These are phyloP conservation scores for Helobdella robusta DNA, from an alignment of 2,888 invertebrate species.

Conservation along the genomic window DNA sequence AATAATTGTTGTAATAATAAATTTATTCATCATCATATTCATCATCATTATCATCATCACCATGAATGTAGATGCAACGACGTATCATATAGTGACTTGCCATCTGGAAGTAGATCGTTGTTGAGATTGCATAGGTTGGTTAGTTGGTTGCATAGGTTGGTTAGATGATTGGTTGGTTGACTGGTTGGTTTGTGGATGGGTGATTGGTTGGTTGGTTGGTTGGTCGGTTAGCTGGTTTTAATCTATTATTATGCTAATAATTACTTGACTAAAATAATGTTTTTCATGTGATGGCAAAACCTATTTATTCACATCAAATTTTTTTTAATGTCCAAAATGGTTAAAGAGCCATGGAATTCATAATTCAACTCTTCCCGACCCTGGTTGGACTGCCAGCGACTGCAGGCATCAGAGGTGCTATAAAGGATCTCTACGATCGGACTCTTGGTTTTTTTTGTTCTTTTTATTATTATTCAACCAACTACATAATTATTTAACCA, in stretches of 20 bases:
- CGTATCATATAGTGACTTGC: not conserved
- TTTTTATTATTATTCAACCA: no score
- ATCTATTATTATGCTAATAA: no score
- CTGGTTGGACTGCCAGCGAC: not conserved
- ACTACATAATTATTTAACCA: no score
- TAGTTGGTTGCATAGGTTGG: not conserved
- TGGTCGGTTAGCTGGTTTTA: no score
- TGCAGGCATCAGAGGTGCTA: not conserved
- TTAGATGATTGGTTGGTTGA: not conserved
- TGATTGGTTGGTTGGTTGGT: no score
- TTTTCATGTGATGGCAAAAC: no score
- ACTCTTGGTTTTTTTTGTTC: not conserved
- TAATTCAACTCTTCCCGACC: slow-evolving; percentile 10
- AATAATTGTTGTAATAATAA: no score
- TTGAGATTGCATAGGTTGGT: slow-evolving; percentile 2
- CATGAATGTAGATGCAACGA: not conserved
- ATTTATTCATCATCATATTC: not conserved
- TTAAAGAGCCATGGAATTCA: slow-evolving; percentile 2
- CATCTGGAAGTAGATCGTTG: slow-evolving; percentile 11
- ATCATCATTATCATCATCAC: not conserved
- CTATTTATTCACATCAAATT: no score
- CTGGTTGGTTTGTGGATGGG: no score
- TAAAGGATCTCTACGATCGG: not conserved
- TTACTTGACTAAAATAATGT: no score
- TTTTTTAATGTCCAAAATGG: no score